These are phyloP conservation scores for Nasonia longicornis DNA, from an alignment of 1,140 invertebrate genomes.

Conservation along the genomic window DNA sequence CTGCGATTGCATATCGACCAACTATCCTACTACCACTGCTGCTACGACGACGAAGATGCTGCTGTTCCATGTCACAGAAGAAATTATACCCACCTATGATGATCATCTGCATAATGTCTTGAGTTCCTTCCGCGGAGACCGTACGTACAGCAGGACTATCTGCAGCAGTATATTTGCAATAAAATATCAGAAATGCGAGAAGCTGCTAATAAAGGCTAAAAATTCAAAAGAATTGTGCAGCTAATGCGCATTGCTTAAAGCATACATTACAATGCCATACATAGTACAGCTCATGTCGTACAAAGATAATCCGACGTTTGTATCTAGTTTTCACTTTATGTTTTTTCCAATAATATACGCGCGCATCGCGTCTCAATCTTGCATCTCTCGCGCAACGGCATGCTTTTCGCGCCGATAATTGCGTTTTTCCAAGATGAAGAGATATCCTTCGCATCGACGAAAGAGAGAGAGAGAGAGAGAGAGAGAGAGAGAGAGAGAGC, in stretches of 20 bases:
- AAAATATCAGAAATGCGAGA: too few species aligned
- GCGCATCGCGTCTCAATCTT: constrained; percentile 3
- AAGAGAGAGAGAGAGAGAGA: neutral
- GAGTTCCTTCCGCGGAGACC: too few species aligned
- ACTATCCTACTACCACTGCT: neutral
- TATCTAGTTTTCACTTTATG: neutral
- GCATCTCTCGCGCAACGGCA: neutral
- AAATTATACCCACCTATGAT: constrained; percentile 1
- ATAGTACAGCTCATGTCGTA: neutral
- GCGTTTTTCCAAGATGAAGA: constrained; percentile 5
- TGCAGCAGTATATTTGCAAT: too few species aligned
- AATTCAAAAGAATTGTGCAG: too few species aligned
- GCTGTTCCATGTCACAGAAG: constrained; percentile 21
- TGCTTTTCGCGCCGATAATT: constrained; percentile 12
- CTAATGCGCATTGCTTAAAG: neutral
- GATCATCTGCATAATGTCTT: too few species aligned
- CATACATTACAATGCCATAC: neutral
- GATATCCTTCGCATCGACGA: neutral
- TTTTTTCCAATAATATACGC: neutral
- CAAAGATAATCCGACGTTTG: neutral
- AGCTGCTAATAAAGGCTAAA: too few species aligned
- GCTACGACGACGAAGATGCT: constrained; percentile 1
- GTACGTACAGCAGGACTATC: too few species aligned
- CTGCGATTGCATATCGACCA: neutral
- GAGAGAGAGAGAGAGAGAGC: neutral